Evolutionary conservation across 2,888 invertebrate genomes (phyloP), one percentile per base, ranked within the genome.

Genomic region (Pardosa pseudoannulata): DNA sequence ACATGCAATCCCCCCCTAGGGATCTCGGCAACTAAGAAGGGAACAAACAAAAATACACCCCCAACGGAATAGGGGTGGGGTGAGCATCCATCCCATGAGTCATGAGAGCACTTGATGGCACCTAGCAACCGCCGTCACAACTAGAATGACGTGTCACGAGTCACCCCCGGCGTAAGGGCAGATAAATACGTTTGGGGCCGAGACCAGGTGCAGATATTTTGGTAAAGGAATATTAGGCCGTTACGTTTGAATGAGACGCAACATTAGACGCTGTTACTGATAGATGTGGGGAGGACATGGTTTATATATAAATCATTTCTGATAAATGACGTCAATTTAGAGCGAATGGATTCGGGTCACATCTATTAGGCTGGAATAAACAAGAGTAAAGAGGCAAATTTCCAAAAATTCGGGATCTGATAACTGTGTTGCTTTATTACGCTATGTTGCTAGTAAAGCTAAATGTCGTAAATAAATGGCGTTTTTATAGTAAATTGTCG

Each of bases 111-210:
- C 82, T 78, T 78, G 83, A 68, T 68, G 67, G 72, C 75, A 76
- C 70, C 82, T 72, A 67, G 50, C 81, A 50, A 76, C 56, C 78
- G 68, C 78, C 83, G 28, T 70, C 71, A 71, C 41, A 82, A 82
- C 82, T 70, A 62, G 39, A 29, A 85, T 85, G 83, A 85, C 83
- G 83, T 85, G 83, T 78, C 73, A 19, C 67, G 3, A 31, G 29
- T 46, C 72, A 72, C 39, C 64, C 39, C 16, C 1, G 19, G 23
- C 2, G 9, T 6, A 56, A 56, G 5, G 23, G 11, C 3, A 56
- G 56, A 56, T 56, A 56, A 23, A 56, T 23, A 56, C 23, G 23
- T 23, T 11, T 23, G 56, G 56, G 23, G 23, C 19, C 23, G 3
- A 56, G 23, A 56, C 56, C 56, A 56, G 56, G 56, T 56, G 56